Evolutionary conservation across 2,113 vertebrate species (phyloP).

Genomic region (Agelaius phoeniceus): DNA sequence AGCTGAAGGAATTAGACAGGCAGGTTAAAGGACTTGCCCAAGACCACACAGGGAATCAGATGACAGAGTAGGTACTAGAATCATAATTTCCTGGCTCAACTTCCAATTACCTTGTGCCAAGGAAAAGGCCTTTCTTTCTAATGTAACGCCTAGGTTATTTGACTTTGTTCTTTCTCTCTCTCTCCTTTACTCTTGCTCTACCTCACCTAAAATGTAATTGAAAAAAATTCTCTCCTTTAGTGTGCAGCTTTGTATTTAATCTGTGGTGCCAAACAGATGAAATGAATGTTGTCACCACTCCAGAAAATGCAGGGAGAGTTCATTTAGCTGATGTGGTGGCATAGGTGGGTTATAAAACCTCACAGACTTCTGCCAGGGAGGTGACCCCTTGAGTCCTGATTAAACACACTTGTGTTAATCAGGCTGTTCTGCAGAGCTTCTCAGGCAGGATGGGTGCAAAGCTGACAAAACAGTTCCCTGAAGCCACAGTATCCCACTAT

Average conservation of each 20-base stretch:
- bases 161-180: slow-evolving; percentile 20
- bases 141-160: slow-evolving; percentile 34
- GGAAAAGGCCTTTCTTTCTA: slow-evolving; percentile 37
- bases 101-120: slow-evolving; percentile 18
- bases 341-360: neutral
- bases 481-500: neutral
- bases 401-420: neutral
- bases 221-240: neutral
- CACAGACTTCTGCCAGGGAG: neutral
- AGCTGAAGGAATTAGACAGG: slow-evolving; percentile 33
- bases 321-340: slow-evolving; percentile 37
- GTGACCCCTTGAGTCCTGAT: neutral
- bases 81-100: slow-evolving; percentile 58
- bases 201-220: slow-evolving; percentile 5
- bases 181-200: neutral
- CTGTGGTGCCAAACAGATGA: neutral
- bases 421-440: neutral
- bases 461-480: neutral
- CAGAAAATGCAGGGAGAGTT: neutral
- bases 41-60: slow-evolving; percentile 43
- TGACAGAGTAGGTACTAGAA: slow-evolving; percentile 36
- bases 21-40: slow-evolving; percentile 52
- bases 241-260: neutral
- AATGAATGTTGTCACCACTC: slow-evolving; percentile 2
- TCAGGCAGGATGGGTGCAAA: slow-evolving; percentile 9